Conservation (phyloP, 1,140 invertebrate species). For the Heterodera carotae region DNA sequence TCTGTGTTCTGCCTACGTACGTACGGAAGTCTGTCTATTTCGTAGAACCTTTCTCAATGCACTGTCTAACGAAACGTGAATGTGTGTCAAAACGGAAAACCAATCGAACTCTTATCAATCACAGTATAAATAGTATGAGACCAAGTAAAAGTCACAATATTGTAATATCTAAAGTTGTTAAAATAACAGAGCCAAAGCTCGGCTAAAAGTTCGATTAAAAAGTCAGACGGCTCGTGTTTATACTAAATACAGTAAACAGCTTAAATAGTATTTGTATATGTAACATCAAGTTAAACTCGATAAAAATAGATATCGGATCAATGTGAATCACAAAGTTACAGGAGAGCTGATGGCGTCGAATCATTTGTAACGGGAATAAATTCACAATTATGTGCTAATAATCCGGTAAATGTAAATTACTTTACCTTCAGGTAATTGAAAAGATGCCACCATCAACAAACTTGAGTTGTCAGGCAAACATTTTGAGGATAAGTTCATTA, state of each 20-base stretch:
- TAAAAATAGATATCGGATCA: neutral
- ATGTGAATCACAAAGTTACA: neutral
- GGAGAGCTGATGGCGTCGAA: neutral
- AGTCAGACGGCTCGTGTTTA: no score
- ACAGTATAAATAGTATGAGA: neutral
- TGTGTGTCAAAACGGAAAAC: no score
- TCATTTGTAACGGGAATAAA: neutral
- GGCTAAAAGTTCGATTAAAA: neutral
- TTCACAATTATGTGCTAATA: neutral
- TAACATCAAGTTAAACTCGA: no score
- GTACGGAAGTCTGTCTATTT: neutral
- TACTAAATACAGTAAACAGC: no score
- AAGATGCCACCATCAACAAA: neutral
- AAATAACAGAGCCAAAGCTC: neutral
- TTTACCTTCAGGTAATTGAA: neutral
- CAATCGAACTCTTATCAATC: neutral
- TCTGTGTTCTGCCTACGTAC: conserved; percentile 6
- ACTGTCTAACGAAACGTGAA: neutral
- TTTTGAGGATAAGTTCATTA: no score
- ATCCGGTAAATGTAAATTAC: neutral
- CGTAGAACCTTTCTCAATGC: neutral
- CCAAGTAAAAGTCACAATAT: neutral
- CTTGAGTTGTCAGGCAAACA: neutral
- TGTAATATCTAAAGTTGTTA: neutral
- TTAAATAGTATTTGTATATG: no score